Base-by-base conservation (phyloP, 2,888 invertebrate species). In the Adineta ricciae region DNA sequence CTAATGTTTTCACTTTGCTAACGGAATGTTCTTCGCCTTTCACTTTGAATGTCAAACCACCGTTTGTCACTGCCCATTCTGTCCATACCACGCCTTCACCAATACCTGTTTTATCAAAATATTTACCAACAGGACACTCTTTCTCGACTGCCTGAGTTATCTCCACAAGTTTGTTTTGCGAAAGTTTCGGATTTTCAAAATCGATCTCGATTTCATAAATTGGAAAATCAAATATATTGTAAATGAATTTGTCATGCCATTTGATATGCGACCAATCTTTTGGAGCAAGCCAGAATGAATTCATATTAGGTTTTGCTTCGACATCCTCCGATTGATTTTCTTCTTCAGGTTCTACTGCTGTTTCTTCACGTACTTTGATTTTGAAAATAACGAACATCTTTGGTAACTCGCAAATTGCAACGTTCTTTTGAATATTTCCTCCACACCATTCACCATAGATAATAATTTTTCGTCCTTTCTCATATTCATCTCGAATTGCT, bases 391-490 rank as follows among this genome's bases (percentile, higher is more conserved):
- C 78, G 41, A 78, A 78, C 78, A 78, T 78, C 41, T 78, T 78
- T 41, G 41, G 0, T 24, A 78, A 24, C 24, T 24, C 78, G 41
- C 4, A 11, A 19, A 78, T 78, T 14, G 78, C 78, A 78, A 78
- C 78, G 41, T 38, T 38, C 9, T 38, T 41, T 78, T 78, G 78
- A 78, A 78, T 78, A 78, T 78, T 78, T 41, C 78, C 78, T 24
- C 78, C 78, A 78, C 78, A 78, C 78, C 78, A 78, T 78, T 78
- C 78, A 21, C 78, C 78, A n/a, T 16, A 78, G n/a, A 78, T n/a
- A 19, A 78, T 19, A 41, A 73, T 73, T 24, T 41, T 78, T 7
- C n/a, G 38, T 36, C 78, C 78, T 78, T 78, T 21, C n/a, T 78
- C 78, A 41, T 78, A 78, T 41, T 41, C 2, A 41, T 78, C 78